Base-by-base conservation (phyloP, 2,888 invertebrate species). In the Ceramica pisi region DNA sequence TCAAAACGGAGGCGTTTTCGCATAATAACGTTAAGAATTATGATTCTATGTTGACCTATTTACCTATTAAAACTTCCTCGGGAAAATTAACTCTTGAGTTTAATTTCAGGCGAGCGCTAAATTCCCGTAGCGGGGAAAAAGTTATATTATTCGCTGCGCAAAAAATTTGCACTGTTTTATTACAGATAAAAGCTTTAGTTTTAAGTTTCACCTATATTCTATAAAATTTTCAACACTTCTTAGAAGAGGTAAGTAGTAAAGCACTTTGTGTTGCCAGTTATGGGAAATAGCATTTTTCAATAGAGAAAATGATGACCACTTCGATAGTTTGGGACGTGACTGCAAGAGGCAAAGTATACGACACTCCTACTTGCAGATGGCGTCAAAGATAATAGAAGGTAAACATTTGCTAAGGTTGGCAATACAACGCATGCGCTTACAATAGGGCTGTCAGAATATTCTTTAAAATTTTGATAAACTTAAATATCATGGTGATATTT, bases 311-410 rank as follows among this genome's bases (percentile, higher is more conserved):
- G 50, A 56, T 80, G 64, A 66, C 68, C 51, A 70, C 46, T 65
- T 65, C 59, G 60, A 81, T 78, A 70, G 67, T 61, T 71, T 59
- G 48, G 56, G 62, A 84, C 71, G 70, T 75, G 78, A 77, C 61
- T 69, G 69, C 56, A 73, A 77, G 71, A 82, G 78, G 68, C 64
- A 72, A 78, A 74, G 64, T 70, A 63, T 71, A 64, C 62, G 64
- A 75, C 72, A 75, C 75, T 84, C 69, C 59, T 71, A 82, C 77
- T 85, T 69, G 75, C 81, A 84, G 83, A 85, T 84, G 83, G 85
- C 86, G 86, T 85, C 80, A 88, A 87, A 90, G 90, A 91, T 92
- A 93, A 93, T 93, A 90, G 89, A 92, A 90, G 87, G 89, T 87
- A 93, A 94, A 93, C 89, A 93, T 92, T 92, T 89, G 89, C 89